Percentiles rank a stretch among this genome's conserved stretches.
phyloP scores from a whole-genome alignment of 2,113 vertebrate genomes.

The Brienomyrus longianalis region DNA sequence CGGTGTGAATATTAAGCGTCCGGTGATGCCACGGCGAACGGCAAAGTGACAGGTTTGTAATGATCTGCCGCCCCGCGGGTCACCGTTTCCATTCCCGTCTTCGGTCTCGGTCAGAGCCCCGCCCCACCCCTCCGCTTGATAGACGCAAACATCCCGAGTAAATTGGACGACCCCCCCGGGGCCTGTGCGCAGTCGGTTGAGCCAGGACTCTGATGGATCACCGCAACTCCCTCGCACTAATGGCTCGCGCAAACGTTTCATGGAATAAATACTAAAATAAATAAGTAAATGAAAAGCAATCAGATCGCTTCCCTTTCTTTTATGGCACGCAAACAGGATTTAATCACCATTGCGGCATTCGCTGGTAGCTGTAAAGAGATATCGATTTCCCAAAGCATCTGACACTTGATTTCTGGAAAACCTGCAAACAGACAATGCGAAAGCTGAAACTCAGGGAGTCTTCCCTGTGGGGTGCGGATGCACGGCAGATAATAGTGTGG shows the following conservation, averaged over 20 bases:
- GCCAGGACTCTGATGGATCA: neutral
- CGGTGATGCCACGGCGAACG: neutral
- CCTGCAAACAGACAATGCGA: neutral
- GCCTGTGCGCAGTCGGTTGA: neutral
- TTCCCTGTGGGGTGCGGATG: neutral
- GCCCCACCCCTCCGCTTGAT: neutral
- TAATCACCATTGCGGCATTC: neutral
- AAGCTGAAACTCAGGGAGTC: neutral
- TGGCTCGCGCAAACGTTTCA: neutral
- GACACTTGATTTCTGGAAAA: neutral
- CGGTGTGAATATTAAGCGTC: neutral
- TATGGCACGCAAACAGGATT: neutral
- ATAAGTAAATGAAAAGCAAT: neutral
- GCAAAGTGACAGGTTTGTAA: neutral
- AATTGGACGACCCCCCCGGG: neutral
- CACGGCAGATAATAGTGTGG: neutral
- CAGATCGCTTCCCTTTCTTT: neutral
- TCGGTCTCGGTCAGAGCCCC: neutral
- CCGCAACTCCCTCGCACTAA: neutral
- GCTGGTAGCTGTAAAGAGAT: neutral
- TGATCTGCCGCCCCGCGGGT: neutral
- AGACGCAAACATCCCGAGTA: slow-evolving; percentile 2
- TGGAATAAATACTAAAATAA: neutral
- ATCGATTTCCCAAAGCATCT: neutral
- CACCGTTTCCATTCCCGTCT: neutral